A percentile compares a stretch with the other conserved stretches of the same genome.
Conservation (phyloP, 1,140 invertebrate species). For the Dolichoris vasculosae region DNA sequence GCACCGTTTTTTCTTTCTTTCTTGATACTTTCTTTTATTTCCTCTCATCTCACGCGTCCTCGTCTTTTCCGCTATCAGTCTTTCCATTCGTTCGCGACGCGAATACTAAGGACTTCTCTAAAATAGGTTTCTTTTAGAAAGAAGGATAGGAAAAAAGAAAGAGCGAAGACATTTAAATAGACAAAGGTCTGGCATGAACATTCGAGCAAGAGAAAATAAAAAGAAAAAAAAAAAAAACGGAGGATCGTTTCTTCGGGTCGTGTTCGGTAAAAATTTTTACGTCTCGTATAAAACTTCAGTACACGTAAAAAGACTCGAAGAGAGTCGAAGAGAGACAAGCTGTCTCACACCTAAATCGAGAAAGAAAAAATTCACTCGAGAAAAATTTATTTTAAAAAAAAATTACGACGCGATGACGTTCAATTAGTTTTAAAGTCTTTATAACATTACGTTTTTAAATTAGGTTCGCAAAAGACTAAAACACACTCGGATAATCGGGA, state of each 20-base stretch:
- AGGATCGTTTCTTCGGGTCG: conserved; percentile 33
- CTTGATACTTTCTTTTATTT: conserved; percentile 44
- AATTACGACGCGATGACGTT: conserved; percentile 31
- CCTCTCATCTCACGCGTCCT: conserved; percentile 20
- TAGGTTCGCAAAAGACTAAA: too few species aligned
- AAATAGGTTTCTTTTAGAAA: conserved; percentile 34
- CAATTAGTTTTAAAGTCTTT: conserved; percentile 28
- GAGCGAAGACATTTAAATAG: conserved; percentile 45
- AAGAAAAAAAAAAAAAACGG: conserved; percentile 44
- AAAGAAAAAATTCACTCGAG: not conserved
- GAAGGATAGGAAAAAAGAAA: not conserved
- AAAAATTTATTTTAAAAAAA: not conserved
- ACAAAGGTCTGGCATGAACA: conserved; percentile 44
- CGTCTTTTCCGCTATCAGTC: conserved; percentile 43
- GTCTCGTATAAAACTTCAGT: conserved; percentile 42
- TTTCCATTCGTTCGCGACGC: conserved; percentile 27
- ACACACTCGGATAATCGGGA: too few species aligned
- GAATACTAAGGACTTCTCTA: conserved; percentile 40
- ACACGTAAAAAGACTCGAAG: conserved; percentile 36
- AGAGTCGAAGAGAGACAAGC: conserved; percentile 15
- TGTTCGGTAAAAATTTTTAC: conserved; percentile 46
- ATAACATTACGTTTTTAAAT: too few species aligned
- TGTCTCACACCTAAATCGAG: conserved; percentile 12
- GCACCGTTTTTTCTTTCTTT: conserved; percentile 21
- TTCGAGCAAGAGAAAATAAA: conserved; percentile 42